phyloP scores from a whole-genome alignment of 2,888 invertebrate genomes.

The Troides aeacus region DNA sequence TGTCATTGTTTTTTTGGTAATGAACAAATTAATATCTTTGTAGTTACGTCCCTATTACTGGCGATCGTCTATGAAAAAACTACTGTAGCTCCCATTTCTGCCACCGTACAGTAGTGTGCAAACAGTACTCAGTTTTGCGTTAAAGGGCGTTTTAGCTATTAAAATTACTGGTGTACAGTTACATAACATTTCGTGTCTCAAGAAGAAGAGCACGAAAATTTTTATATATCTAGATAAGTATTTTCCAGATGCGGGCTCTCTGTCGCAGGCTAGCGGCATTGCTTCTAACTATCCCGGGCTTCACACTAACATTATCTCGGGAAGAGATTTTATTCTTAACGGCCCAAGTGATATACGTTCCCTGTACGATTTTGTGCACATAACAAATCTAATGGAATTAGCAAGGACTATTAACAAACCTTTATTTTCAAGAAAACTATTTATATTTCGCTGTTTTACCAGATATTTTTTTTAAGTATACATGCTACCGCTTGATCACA shows the following conservation, averaged over 20 bases:
- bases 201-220: not conserved
- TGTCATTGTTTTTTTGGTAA: no score
- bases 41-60: no score
- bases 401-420: not conserved
- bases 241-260: not conserved
- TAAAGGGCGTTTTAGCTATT: no score
- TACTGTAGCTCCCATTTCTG: no score
- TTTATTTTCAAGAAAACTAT: not conserved
- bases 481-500: no score
- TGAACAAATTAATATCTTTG: no score
- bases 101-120: no score
- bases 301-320: conserved; percentile 13
- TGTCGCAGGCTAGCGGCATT: conserved; percentile 1
- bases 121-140: no score
- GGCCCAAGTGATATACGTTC: not conserved
- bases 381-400: not conserved
- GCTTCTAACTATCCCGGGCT: conserved; percentile 11
- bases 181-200: no score
- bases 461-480: no score
- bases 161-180: no score
- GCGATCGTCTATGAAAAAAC: no score
- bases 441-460: not conserved
- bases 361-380: not conserved
- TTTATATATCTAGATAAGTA: not conserved
- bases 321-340: conserved; percentile 13